These are phyloP conservation scores for Motacilla alba DNA, from an alignment of 2,113 vertebrate genomes.

Conservation along the genomic window DNA sequence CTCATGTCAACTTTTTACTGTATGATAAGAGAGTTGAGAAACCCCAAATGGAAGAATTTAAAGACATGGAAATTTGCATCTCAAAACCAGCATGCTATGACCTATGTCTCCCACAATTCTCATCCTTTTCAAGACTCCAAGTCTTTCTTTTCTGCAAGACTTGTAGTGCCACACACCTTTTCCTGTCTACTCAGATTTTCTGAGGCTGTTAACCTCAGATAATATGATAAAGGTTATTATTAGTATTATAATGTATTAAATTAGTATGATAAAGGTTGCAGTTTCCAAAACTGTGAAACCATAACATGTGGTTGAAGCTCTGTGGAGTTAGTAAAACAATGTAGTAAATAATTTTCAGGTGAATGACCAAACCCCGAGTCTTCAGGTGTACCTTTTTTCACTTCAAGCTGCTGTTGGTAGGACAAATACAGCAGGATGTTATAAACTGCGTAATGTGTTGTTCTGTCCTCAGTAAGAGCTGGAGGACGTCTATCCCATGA, in stretches of 20 bases:
- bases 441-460: neutral
- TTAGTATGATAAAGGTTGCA: neutral
- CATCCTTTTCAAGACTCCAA: neutral
- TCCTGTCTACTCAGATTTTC: neutral
- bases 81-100: neutral
- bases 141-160: neutral
- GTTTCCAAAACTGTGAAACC: neutral
- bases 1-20: neutral
- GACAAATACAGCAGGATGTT: neutral
- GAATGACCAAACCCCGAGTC: neutral
- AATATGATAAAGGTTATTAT: neutral
- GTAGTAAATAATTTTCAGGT: neutral
- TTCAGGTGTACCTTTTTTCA: neutral
- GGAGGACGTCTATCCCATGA: neutral
- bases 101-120: neutral
- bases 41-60: neutral
- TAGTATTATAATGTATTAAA: neutral
- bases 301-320: neutral
- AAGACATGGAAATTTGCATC: neutral
- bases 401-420: neutral
- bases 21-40: neutral
- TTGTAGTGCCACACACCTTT: fast-evolving
- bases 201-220: neutral
- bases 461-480: slow-evolving; percentile 4
- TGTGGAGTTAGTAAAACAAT: neutral